These are phyloP conservation scores for Altica lythri DNA, from an alignment of 2,888 invertebrate species.

Conservation along the genomic window DNA sequence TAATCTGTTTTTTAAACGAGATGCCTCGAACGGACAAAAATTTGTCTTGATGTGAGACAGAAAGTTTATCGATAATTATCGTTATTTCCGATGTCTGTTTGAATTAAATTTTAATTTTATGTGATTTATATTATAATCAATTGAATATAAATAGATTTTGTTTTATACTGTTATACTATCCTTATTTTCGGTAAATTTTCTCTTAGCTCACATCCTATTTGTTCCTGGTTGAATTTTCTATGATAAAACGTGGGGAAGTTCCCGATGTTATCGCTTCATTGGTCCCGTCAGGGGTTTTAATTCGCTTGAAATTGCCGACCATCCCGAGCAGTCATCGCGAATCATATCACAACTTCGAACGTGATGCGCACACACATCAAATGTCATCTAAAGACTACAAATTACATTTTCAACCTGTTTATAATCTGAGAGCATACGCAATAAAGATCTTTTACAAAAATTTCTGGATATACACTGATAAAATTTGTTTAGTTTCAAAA, in stretches of 20 bases:
- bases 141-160: too few species aligned
- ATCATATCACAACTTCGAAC: constrained; percentile 38
- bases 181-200: too few species aligned
- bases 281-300: constrained; percentile 42
- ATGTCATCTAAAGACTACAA: constrained; percentile 37
- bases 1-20: constrained; percentile 38
- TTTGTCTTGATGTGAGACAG: constrained; percentile 32
- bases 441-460: constrained; percentile 18
- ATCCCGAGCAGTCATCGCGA: constrained; percentile 42
- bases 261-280: constrained; percentile 42
- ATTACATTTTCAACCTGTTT: constrained; percentile 31
- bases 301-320: constrained; percentile 46
- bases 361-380: constrained; percentile 34
- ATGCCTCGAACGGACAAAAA: constrained; percentile 33
- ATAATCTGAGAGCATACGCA: constrained; percentile 28
- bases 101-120: constrained; percentile 21
- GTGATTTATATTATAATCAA: too few species aligned
- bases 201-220: too few species aligned
- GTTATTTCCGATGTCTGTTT: constrained; percentile 21
- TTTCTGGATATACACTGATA: too few species aligned
- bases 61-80: constrained; percentile 24
- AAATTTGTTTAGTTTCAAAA: too few species aligned
- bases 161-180: too few species aligned
- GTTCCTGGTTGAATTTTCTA: too few species aligned
- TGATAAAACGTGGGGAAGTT: constrained; percentile 36